These are phyloP conservation scores for Nymphalis polychloros DNA, from an alignment of 2,888 invertebrate species.

Conservation along the genomic window DNA sequence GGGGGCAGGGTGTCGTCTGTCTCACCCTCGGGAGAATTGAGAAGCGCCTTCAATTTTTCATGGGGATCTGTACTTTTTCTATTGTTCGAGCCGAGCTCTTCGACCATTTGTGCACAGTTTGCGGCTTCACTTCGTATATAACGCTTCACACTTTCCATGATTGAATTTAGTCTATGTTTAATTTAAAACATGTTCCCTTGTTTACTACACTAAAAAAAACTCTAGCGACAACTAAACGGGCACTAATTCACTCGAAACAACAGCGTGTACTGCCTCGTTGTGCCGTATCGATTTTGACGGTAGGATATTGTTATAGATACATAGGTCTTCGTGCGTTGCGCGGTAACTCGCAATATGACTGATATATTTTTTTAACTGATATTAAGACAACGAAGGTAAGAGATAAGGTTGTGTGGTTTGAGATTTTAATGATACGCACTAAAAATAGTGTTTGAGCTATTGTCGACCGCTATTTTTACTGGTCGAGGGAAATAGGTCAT, in stretches of 20 bases:
- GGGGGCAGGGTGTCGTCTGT: conserved; percentile 73
- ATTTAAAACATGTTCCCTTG: conserved; percentile 75
- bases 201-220: conserved; percentile 73
- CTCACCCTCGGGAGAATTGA: conserved; percentile 74
- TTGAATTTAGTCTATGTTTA: conserved; percentile 45
- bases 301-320: conserved; percentile 44
- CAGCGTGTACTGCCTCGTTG: conserved; percentile 59
- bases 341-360: conserved; percentile 46
- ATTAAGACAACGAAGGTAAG: conserved; percentile 46
- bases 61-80: conserved; percentile 73
- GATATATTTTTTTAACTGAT: conserved; percentile 34
- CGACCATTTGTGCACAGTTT: conserved; percentile 77
- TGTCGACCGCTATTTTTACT: conserved; percentile 78
- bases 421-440: conserved; percentile 73
- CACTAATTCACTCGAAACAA: conserved; percentile 60
- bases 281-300: conserved; percentile 53
- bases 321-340: conserved; percentile 58
- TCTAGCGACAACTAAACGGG: conserved; percentile 68
- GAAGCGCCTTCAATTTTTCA: conserved; percentile 71
- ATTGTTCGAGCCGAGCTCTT: conserved; percentile 66
- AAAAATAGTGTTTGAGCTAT: conserved; percentile 80
- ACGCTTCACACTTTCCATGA: conserved; percentile 73
- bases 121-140: conserved; percentile 77
- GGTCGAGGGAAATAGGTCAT: conserved; percentile 75
- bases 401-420: conserved; percentile 65